Evolutionary conservation across 2,113 vertebrate species (phyloP).

Genomic region (Podiceps cristatus): DNA sequence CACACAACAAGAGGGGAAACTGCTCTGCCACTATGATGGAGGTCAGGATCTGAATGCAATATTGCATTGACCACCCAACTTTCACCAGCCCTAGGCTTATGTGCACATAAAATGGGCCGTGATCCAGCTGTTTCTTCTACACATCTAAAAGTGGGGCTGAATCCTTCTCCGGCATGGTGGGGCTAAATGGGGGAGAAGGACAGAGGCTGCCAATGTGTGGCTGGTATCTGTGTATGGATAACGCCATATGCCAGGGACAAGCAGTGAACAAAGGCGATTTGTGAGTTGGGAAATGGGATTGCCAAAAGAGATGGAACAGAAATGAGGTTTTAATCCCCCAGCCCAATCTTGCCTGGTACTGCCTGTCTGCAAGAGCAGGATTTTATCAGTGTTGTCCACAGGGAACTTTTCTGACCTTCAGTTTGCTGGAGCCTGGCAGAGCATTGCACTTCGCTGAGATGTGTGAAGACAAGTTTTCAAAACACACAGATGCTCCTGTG

Average conservation of each 20-base stretch:
- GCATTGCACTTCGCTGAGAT: background rate
- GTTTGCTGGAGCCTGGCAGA: conserved; percentile 35
- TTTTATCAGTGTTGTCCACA: conserved; percentile 19
- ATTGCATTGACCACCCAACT: background rate
- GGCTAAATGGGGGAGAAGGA: background rate
- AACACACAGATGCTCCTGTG: background rate
- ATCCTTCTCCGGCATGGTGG: background rate
- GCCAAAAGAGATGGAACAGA: conserved; percentile 41
- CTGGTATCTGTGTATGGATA: background rate
- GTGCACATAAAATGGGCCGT: background rate
- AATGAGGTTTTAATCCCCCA: conserved; percentile 65
- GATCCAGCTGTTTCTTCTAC: background rate
- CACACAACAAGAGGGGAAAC: background rate
- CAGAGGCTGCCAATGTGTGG: background rate
- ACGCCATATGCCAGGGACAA: background rate
- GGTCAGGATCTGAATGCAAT: background rate
- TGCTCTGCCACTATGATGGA: background rate
- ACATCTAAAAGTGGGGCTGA: background rate
- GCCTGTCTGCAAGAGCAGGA: conserved; percentile 8
- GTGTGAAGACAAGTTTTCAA: background rate
- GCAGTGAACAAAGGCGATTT: conserved; percentile 32
- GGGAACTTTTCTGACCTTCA: conserved; percentile 60
- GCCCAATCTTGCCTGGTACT: background rate
- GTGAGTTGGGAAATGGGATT: conserved; percentile 46
- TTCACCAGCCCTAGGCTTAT: background rate